A percentile compares a stretch with the other conserved stretches of the same genome.
Evolutionary conservation across 2,888 invertebrate species (phyloP).

Genomic region (Eurois occulta): DNA sequence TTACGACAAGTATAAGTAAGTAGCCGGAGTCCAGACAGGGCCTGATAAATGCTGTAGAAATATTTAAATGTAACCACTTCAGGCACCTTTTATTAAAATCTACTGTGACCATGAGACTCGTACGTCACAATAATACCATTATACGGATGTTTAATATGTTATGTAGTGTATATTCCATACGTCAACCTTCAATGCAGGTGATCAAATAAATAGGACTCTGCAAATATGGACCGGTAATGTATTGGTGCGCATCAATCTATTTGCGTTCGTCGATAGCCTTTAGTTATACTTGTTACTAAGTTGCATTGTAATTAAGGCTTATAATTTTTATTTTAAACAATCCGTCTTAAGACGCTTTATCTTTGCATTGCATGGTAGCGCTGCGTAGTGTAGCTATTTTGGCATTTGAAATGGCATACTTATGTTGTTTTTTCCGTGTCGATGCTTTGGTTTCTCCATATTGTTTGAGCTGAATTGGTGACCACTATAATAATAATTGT

Average conservation of each 20-base stretch:
- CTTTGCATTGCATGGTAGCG: constrained; percentile 4
- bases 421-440: neutral
- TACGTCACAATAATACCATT: constrained; percentile 5
- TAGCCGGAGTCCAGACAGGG: too few relatives aligned
- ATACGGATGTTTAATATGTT: constrained; percentile 10
- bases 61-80: too few relatives aligned
- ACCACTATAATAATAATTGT: neutral
- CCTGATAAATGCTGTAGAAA: too few relatives aligned
- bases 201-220: constrained; percentile 38
- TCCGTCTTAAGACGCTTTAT: neutral
- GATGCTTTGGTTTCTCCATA: neutral
- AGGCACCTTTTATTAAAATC: neutral
- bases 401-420: neutral
- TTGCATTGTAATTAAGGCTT: constrained; percentile 4
- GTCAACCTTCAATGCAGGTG: constrained; percentile 46
- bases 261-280: constrained; percentile 3
- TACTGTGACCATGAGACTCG: constrained; percentile 6
- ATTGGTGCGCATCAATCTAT: constrained; percentile 23
- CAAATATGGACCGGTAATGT: constrained; percentile 44
- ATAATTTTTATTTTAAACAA: neutral
- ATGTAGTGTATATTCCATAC: constrained; percentile 7
- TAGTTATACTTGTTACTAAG: constrained; percentile 4
- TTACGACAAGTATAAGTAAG: too few relatives aligned
- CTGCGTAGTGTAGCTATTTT: neutral
- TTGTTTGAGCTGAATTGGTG: neutral